These are phyloP conservation scores for Triplophysa siluroides DNA, from an alignment of 2,113 vertebrate genomes.

Conservation along the genomic window DNA sequence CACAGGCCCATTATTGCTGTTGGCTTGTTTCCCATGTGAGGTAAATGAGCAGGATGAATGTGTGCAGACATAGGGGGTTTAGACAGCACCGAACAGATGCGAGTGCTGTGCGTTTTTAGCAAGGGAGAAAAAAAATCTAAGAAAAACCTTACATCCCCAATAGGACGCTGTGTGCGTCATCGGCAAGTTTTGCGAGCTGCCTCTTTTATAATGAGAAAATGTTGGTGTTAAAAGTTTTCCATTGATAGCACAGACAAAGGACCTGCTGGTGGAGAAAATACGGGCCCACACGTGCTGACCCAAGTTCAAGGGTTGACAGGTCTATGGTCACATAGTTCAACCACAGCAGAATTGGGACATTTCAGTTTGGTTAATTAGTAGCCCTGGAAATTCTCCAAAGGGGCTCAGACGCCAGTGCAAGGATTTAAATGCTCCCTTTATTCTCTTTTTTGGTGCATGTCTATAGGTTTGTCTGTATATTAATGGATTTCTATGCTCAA, in stretches of 20 bases:
- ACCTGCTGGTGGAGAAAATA: slow-evolving; percentile 49
- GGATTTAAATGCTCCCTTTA: slow-evolving; percentile 33
- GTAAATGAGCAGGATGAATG: slow-evolving; percentile 29
- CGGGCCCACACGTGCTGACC: slow-evolving; percentile 50
- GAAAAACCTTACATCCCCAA: slow-evolving; percentile 18
- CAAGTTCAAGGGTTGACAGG: slow-evolving; percentile 41
- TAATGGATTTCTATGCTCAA: not conserved
- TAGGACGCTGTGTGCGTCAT: slow-evolving; percentile 34
- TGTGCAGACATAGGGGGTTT: not conserved
- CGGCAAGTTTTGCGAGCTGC: slow-evolving; percentile 9
- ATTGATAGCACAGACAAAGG: slow-evolving; percentile 48
- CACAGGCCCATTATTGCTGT: slow-evolving; percentile 1
- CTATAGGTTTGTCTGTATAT: slow-evolving; percentile 1
- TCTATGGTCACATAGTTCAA: slow-evolving; percentile 40
- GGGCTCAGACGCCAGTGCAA: slow-evolving; percentile 29
- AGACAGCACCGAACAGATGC: slow-evolving; percentile 14
- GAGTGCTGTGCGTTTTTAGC: not conserved
- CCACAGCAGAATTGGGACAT: slow-evolving; percentile 49
- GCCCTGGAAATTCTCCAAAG: slow-evolving; percentile 10
- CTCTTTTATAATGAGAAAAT: slow-evolving; percentile 7
- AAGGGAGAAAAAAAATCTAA: slow-evolving; percentile 10
- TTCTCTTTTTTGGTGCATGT: slow-evolving; percentile 32
- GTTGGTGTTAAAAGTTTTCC: slow-evolving; percentile 19
- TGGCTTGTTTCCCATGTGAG: slow-evolving; percentile 43
- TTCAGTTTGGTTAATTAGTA: slow-evolving; percentile 47